phyloP scores from a whole-genome alignment of 2,113 vertebrate genomes.

The Chionis minor region DNA sequence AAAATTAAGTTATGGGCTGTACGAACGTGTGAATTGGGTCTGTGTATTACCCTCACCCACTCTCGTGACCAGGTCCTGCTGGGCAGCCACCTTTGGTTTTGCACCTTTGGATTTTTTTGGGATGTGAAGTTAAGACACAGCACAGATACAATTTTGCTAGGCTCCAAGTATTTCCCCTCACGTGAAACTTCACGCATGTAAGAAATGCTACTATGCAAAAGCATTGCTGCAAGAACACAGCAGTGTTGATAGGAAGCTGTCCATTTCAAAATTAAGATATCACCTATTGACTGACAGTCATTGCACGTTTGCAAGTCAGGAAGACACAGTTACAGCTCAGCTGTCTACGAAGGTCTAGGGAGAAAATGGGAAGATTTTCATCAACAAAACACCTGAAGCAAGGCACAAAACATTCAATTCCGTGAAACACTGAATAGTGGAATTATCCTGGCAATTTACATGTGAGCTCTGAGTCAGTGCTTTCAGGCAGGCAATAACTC shows the following conservation, averaged over 20 bases:
- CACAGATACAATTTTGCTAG: not conserved
- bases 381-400: not conserved
- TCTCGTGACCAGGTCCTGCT: rapidly evolving
- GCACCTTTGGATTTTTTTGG: not conserved
- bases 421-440: not conserved
- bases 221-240: not conserved
- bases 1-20: not conserved
- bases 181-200: not conserved
- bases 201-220: not conserved
- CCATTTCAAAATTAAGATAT: not conserved
- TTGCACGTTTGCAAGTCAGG: not conserved
- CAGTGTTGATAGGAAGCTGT: not conserved
- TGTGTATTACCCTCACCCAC: not conserved
- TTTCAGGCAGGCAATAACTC: conserved; percentile 28
- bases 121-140: not conserved
- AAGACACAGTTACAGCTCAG: not conserved
- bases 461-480: conserved; percentile 35
- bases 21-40: rapidly evolving
- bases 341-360: not conserved
- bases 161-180: not conserved
- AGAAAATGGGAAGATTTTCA: not conserved
- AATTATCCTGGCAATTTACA: conserved; percentile 43
- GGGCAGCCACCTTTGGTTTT: not conserved
- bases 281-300: not conserved
- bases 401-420: not conserved